Percentiles rank a stretch among this genome's conserved stretches.
phyloP scores from a whole-genome alignment of 2,888 invertebrate species.

The Hydropsyche betteni region DNA sequence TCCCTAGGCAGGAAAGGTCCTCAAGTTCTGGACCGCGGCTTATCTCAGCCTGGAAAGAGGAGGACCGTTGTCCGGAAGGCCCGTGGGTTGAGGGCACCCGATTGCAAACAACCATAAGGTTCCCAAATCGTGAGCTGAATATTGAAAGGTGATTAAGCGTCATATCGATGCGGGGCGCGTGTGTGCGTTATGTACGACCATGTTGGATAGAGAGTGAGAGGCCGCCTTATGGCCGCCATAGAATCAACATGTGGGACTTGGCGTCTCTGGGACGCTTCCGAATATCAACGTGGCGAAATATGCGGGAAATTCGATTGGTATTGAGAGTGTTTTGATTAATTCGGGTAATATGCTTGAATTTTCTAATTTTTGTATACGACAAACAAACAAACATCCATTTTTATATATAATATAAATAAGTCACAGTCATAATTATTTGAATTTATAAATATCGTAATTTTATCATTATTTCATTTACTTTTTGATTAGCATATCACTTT shows the following conservation, averaged over 20 bases:
- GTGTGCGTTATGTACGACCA: slow-evolving; percentile 26
- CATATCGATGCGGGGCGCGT: slow-evolving; percentile 49
- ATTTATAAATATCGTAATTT: too few relatives aligned
- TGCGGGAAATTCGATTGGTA: not conserved
- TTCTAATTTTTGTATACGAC: too few relatives aligned
- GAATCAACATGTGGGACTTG: slow-evolving; percentile 48
- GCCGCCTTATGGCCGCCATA: slow-evolving; percentile 46
- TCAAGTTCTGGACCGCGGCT: slow-evolving; percentile 6
- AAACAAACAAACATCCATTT: too few relatives aligned
- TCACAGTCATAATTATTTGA: too few relatives aligned
- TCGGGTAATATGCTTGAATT: not conserved
- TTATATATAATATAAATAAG: too few relatives aligned
- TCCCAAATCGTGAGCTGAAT: slow-evolving; percentile 51
- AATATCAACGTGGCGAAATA: not conserved
- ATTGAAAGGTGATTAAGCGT: slow-evolving; percentile 51
- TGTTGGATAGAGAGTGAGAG: not conserved
- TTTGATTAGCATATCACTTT: too few relatives aligned
- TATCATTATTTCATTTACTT: too few relatives aligned
- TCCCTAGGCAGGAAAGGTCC: not conserved
- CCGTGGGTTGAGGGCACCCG: slow-evolving; percentile 21
- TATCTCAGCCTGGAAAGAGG: not conserved
- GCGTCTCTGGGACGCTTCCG: not conserved
- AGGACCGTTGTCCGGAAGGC: not conserved
- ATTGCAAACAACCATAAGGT: slow-evolving; percentile 51
- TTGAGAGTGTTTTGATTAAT: not conserved